Base-by-base conservation (phyloP, 2,888 invertebrate genomes). In the Atethmia centrago region DNA sequence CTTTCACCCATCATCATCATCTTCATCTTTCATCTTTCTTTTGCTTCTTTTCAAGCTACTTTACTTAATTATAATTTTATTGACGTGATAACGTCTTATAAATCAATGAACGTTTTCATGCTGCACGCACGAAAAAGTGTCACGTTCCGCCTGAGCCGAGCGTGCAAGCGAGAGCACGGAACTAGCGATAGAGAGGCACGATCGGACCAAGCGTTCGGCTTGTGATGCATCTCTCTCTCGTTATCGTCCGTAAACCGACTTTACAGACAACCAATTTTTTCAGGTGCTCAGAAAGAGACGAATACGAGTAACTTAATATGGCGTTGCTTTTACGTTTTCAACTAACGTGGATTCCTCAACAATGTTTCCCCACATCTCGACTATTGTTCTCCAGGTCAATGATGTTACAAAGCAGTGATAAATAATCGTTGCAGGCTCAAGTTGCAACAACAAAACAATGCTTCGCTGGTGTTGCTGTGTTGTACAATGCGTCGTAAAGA, bases 401-500 rank as follows among this genome's bases (percentile, higher is more conserved):
- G 59, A 73, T 74, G 42, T 28, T 53, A 58, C 71, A 71, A 53
- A 63, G 70, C 74, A 59, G 69, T 55, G 47, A 67, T 74, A 83
- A 56, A 76, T 62, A 73, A 62, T 70, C 25, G 10, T 69, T 56
- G 62, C 64, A 51, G 40, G 45, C 49, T 83, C 77, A 31, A 14
- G 71, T 83, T 79, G 56, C 76, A 19, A 55, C 71, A 61, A 76
- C 69, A 53, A 55, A 63, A 83, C 71, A 79, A 79, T 71, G 71
- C 62, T 40, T 7, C 16, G 21, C 36, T 42, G 36, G n/a, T 75
- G 47, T 58, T 64, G 53, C 42, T 16, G 47, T 49, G 12, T 53
- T 47, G 25, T 59, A 75, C 81, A 82, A 82, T 83, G 49, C 63
- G 28, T 76, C 80, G 69, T 79, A 76, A 79, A 80, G 19, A 51